Conservation (phyloP, 2,888 invertebrate species). For the Parapristionchus giblindavisi region DNA sequence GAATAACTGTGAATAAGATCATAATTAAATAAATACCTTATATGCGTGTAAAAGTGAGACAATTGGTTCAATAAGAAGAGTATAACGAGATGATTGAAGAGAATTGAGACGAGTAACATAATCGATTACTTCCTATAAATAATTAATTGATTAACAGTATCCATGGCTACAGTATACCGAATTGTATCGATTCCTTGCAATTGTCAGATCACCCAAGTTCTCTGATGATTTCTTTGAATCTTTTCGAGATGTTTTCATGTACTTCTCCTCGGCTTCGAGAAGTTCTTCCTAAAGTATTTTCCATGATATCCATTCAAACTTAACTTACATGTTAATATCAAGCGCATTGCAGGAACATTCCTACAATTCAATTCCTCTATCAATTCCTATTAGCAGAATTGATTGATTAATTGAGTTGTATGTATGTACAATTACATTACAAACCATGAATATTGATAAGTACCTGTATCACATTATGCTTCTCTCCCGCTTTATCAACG, state of each 20-base stretch:
- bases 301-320: no score
- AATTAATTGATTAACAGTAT: neutral
- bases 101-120: conserved; percentile 33
- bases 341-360: no score
- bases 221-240: conserved; percentile 32
- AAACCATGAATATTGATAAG: neutral
- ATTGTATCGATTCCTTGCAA: conserved; percentile 27
- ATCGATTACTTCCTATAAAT: conserved; percentile 26
- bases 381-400: no score
- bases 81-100: conserved; percentile 30
- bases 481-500: conserved; percentile 16
- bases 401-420: no score
- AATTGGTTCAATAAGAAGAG: conserved; percentile 33
- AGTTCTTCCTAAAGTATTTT: conserved; percentile 35
- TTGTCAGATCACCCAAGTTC: conserved; percentile 7
- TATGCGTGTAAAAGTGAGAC: conserved; percentile 28
- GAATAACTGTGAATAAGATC: neutral
- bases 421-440: neutral
- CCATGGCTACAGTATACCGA: neutral
- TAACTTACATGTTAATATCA: no score
- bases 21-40: conserved; percentile 13
- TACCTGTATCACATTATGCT: conserved; percentile 11
- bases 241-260: conserved; percentile 17
- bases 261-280: conserved; percentile 36
- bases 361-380: no score